Base-by-base conservation (phyloP, 2,888 invertebrate species). In the Congeria kusceri region DNA sequence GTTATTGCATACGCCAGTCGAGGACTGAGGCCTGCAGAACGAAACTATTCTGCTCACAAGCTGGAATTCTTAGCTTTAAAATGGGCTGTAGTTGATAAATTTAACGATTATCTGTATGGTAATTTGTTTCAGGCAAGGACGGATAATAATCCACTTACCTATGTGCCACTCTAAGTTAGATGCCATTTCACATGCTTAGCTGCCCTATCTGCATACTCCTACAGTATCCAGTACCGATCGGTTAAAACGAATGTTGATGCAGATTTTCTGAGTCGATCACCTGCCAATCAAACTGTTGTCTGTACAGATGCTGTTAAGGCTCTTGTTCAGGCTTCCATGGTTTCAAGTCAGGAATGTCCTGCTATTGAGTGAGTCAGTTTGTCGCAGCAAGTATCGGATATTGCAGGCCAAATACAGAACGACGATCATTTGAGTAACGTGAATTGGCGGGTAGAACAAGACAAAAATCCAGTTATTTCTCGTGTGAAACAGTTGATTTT, bases 161-260 rank as follows among this genome's bases (percentile, higher is more conserved):
- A 18, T 53, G n/a, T 63, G 23, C 63, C 1, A 44, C 46, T 20
- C 63, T 11, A 46, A 63, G 20, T 18, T 27, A 27, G 64, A 47
- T 29, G 28, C 47, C 25, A 18, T 28, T 63, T 63, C 63, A 46
- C 63, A 63, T 25, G 63, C 46, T 3, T 63, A 18, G 44, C 63
- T 11, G 63, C 63, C 0, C 25, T 46, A 23, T 39, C 63, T 4
- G 4, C 63, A 9, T 63, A 23, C 46, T 23, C n/a, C 4, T 63
- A 46, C 23, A 63, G 23, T 46, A 18, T 46, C 9, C 63, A 63
- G 25, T 63, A 46, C 46, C 18, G 46, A 20, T 23, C 46, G 3
- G 63, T 20, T 23, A n/a, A 25, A 15, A n/a, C 63, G 23, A 63
- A 63, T 23, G 15, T 63, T 11, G 63, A 46, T 63, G 63, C 63